phyloP scores from a whole-genome alignment of 1,140 invertebrate genomes.

The Drosophila orena region DNA sequence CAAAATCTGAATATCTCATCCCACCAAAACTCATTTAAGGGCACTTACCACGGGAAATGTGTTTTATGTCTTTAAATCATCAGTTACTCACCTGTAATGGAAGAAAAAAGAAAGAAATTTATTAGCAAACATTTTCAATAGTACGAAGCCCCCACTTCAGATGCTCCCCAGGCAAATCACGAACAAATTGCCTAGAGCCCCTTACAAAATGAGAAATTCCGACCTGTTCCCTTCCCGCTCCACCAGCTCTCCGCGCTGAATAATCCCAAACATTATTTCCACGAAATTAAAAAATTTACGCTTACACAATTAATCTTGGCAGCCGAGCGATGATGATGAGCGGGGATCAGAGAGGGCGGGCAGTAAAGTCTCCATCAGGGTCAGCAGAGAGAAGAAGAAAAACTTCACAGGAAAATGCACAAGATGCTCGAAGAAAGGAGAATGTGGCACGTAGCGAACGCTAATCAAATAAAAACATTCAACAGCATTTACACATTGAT shows the following conservation, averaged over 20 bases:
- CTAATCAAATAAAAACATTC: slow-evolving; percentile 83
- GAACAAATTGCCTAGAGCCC: slow-evolving; percentile 55
- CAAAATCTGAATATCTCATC: not conserved
- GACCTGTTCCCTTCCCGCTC: slow-evolving; percentile 1
- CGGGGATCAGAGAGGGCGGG: slow-evolving; percentile 8
- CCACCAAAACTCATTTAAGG: too few relatives aligned
- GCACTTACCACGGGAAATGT: slow-evolving; percentile 49
- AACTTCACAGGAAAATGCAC: slow-evolving; percentile 65
- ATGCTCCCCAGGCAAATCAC: slow-evolving; percentile 50
- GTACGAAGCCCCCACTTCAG: not conserved
- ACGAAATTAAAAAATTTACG: slow-evolving; percentile 83
- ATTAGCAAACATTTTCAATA: slow-evolving; percentile 48
- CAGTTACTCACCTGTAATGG: slow-evolving; percentile 49
- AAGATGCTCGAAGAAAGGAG: slow-evolving; percentile 49
- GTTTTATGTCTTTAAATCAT: slow-evolving; percentile 19
- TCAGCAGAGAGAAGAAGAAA: slow-evolving; percentile 21
- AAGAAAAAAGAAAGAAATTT: slow-evolving; percentile 21
- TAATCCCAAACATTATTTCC: slow-evolving; percentile 66
- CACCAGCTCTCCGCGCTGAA: not conserved
- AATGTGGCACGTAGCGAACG: slow-evolving; percentile 76
- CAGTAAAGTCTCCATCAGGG: slow-evolving; percentile 18
- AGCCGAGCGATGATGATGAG: slow-evolving; percentile 28
- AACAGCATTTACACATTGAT: slow-evolving; percentile 78
- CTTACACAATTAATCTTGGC: slow-evolving; percentile 78
- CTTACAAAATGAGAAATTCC: slow-evolving; percentile 60